These are phyloP conservation scores for Apodemia zela DNA, from an alignment of 2,888 invertebrate species.

Conservation along the genomic window DNA sequence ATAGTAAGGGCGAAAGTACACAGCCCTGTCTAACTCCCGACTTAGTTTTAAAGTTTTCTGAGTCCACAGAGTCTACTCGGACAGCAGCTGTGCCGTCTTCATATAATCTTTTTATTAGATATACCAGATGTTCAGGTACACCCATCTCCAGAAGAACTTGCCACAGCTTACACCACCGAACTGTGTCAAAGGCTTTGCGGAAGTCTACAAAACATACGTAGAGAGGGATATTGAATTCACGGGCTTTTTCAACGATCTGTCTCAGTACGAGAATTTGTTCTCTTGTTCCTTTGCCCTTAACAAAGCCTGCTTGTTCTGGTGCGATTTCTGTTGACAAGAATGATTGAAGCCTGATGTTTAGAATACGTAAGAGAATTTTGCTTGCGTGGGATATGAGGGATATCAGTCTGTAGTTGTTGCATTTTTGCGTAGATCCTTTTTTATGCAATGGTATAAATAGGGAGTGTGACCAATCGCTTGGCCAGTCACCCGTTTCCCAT, in stretches of 20 bases:
- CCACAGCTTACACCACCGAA: neutral
- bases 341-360: neutral
- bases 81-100: constrained; percentile 2
- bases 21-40: neutral
- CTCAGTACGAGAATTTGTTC: too few relatives aligned
- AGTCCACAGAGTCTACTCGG: neutral
- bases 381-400: neutral
- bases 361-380: neutral
- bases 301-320: too few relatives aligned
- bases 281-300: too few relatives aligned
- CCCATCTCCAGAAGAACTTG: neutral
- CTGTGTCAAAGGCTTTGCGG: too few relatives aligned
- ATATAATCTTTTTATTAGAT: neutral
- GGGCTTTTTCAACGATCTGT: too few relatives aligned
- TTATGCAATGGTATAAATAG: constrained; percentile 16
- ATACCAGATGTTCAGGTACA: neutral
- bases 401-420: neutral
- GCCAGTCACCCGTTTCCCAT: neutral
- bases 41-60: neutral
- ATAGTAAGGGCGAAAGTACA: neutral
- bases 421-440: too few relatives aligned
- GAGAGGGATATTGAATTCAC: too few relatives aligned
- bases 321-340: too few relatives aligned
- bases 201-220: too few relatives aligned
- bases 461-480: constrained; percentile 13